phyloP scores from a whole-genome alignment of 2,113 vertebrate species.

The Dascyllus trimaculatus region DNA sequence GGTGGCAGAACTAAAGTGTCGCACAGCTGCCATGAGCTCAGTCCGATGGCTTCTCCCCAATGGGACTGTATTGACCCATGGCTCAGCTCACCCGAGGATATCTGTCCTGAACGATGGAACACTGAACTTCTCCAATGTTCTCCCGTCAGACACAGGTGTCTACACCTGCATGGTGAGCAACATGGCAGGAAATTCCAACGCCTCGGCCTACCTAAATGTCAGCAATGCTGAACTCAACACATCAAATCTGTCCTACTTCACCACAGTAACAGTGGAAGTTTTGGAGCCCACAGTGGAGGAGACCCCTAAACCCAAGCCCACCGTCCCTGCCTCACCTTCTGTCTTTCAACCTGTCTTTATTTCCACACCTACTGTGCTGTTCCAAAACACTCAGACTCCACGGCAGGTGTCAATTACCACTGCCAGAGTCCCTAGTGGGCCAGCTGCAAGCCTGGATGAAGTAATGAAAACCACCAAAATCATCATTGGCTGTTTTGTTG shows the following conservation, averaged over 20 bases:
- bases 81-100: constrained; percentile 93
- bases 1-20: constrained; percentile 94
- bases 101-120: constrained; percentile 95
- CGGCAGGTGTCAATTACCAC: constrained; percentile 90
- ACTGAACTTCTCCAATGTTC: constrained; percentile 95
- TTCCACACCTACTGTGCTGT: constrained; percentile 94
- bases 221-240: constrained; percentile 97
- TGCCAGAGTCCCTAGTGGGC: constrained; percentile 85
- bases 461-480: constrained; percentile 99
- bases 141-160: constrained; percentile 91
- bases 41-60: constrained; percentile 96
- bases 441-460: constrained; percentile 94
- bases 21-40: constrained; percentile 95
- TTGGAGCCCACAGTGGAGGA: constrained; percentile 92
- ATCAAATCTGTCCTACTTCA: constrained; percentile 97
- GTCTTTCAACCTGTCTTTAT: constrained; percentile 97
- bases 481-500: constrained; percentile 99
- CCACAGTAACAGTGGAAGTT: constrained; percentile 96
- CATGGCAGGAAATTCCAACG: constrained; percentile 96
- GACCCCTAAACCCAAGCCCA: constrained; percentile 91
- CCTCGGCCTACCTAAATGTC: constrained; percentile 97
- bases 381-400: constrained; percentile 92
- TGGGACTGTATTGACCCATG: constrained; percentile 95
- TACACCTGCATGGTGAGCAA: constrained; percentile 99
- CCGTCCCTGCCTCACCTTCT: constrained; percentile 91